Evolutionary conservation across 2,888 invertebrate species (phyloP).

Genomic region (Trichopria drosophilae): DNA sequence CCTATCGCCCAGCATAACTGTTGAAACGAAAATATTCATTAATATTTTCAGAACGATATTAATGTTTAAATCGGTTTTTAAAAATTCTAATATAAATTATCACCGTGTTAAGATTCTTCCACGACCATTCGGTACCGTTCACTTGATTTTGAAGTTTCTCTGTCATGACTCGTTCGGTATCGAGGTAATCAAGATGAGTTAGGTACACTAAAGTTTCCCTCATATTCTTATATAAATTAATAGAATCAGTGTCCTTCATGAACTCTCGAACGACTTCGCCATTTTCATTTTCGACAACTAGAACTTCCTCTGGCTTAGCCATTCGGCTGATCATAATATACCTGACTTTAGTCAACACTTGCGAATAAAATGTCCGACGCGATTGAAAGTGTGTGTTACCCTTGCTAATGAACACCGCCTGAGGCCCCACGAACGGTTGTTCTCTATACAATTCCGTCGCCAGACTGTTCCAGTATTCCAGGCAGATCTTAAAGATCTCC

Average conservation of each 20-base stretch:
- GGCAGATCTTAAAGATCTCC: slow-evolving; percentile 98
- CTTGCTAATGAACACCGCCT: slow-evolving; percentile 54
- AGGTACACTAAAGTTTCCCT: slow-evolving; percentile 95
- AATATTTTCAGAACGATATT: slow-evolving; percentile 7
- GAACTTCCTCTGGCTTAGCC: slow-evolving; percentile 99
- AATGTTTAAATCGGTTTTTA: background rate
- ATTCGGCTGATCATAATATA: slow-evolving; percentile 99
- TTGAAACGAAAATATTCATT: slow-evolving; percentile 11
- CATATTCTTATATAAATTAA: slow-evolving; percentile 99
- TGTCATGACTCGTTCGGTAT: slow-evolving; percentile 99
- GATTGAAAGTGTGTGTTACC: slow-evolving; percentile 58
- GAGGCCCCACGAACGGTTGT: slow-evolving; percentile 69
- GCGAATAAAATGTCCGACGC: slow-evolving; percentile 75
- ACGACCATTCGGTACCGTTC: slow-evolving; percentile 98
- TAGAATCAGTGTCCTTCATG: slow-evolving; percentile 99
- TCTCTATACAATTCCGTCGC: slow-evolving; percentile 91
- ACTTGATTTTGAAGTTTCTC: slow-evolving; percentile 98
- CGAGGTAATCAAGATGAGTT: slow-evolving; percentile 96
- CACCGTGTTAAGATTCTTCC: slow-evolving; percentile 98
- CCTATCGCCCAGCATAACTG: slow-evolving; percentile 98
- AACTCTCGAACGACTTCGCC: slow-evolving; percentile 99
- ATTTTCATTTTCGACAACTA: slow-evolving; percentile 99
- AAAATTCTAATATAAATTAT: slow-evolving; percentile 21
- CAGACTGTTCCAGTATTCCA: slow-evolving; percentile 97
- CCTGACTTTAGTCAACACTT: slow-evolving; percentile 83